Evolutionary conservation across 2,888 invertebrate species (phyloP).

Genomic region (Drosophila robusta): DNA sequence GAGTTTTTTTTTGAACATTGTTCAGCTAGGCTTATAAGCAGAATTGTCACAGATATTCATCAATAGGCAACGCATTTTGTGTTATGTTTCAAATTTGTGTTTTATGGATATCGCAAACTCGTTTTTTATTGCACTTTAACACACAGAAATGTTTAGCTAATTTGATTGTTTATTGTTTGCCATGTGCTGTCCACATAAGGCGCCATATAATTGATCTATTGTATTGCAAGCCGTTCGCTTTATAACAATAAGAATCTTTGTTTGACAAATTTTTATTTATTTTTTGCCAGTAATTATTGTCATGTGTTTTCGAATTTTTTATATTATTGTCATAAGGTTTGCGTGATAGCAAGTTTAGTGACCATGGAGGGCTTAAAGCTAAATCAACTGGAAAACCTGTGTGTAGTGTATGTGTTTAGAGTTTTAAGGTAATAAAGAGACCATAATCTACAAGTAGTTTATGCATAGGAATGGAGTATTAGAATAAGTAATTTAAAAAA

Average conservation of each 20-base stretch:
- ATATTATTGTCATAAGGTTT: background rate
- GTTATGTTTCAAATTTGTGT: slow-evolving; percentile 42
- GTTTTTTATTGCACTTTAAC: slow-evolving; percentile 59
- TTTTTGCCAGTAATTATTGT: background rate
- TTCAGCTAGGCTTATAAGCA: background rate
- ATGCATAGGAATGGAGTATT: no score
- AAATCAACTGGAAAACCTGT: no score
- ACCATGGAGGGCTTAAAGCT: background rate
- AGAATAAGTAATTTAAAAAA: no score
- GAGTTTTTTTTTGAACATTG: background rate
- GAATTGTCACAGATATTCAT: slow-evolving; percentile 13
- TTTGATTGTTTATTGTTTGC: slow-evolving; percentile 50
- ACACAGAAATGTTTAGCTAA: slow-evolving; percentile 57
- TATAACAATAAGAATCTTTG: slow-evolving; percentile 29
- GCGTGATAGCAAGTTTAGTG: background rate
- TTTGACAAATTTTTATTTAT: background rate
- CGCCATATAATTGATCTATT: slow-evolving; percentile 28
- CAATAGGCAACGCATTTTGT: slow-evolving; percentile 33
- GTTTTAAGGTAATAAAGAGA: no score
- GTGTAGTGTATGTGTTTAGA: no score
- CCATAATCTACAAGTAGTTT: no score
- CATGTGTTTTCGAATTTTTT: background rate
- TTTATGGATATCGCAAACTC: slow-evolving; percentile 39
- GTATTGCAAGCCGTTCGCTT: background rate
- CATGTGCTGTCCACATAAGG: slow-evolving; percentile 15